Conservation (phyloP, 1,140 invertebrate species). For the Hylaeus volcanicus region DNA sequence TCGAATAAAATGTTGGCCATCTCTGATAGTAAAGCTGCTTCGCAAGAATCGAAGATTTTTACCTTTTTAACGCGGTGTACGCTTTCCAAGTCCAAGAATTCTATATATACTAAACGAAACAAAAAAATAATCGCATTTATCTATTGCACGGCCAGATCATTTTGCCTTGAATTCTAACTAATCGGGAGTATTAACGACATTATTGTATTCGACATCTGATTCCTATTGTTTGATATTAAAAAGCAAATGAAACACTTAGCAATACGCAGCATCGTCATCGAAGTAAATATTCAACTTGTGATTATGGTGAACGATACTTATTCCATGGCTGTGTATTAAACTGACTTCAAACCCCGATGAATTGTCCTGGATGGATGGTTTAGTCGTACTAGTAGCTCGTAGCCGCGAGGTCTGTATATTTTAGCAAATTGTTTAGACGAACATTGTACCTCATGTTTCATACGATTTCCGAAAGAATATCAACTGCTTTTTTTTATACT, state of each 20-base stretch:
- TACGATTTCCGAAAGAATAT: constrained; percentile 46
- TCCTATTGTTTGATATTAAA: constrained; percentile 42
- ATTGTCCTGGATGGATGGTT: constrained; percentile 27
- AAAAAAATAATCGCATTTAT: constrained; percentile 5
- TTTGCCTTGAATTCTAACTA: constrained; percentile 40
- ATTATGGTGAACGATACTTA: constrained; percentile 44
- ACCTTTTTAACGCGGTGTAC: background rate
- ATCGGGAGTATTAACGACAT: background rate
- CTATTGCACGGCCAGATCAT: constrained; percentile 25
- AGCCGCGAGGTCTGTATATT: constrained; percentile 36
- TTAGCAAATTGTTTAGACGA: constrained; percentile 58
- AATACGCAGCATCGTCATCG: constrained; percentile 43
- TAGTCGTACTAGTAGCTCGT: constrained; percentile 53
- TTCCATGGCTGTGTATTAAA: constrained; percentile 75
- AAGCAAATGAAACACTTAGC: constrained; percentile 44
- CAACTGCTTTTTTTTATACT: constrained; percentile 62
- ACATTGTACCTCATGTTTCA: constrained; percentile 68
- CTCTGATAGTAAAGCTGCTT: constrained; percentile 19
- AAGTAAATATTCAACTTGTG: constrained; percentile 40
- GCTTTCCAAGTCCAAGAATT: constrained; percentile 1
- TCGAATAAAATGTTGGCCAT: constrained; percentile 32
- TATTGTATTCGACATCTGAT: background rate
- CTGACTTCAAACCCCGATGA: constrained; percentile 64
- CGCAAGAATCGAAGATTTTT: constrained; percentile 4
- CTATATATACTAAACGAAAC: constrained; percentile 6